Evolutionary conservation across 2,113 vertebrate species (phyloP).

Genomic region (Peromyscus leucopus): DNA sequence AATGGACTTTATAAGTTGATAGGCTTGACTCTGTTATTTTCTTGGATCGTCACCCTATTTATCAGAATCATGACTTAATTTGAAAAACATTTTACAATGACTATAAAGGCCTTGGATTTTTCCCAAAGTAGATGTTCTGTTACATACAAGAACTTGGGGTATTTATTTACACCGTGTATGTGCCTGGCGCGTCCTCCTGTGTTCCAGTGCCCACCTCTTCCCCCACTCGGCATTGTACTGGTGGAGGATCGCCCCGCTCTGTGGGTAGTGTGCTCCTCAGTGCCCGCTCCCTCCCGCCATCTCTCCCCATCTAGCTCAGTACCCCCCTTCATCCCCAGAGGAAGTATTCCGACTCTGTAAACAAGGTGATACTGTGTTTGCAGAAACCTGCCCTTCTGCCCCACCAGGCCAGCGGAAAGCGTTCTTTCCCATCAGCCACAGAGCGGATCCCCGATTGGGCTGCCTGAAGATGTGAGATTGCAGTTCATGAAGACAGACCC

Average conservation of each 20-base stretch:
- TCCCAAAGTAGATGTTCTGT: slow-evolving; percentile 13
- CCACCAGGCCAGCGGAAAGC: not conserved
- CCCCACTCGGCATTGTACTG: not conserved
- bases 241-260: slow-evolving; percentile 87
- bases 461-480: not conserved
- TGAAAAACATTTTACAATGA: slow-evolving; percentile 10
- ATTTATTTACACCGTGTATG: not conserved
- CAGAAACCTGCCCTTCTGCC: not conserved
- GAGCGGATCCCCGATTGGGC: not conserved
- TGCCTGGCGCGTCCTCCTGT: not conserved
- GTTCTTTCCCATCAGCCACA: not conserved
- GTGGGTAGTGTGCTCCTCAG: slow-evolving; percentile 88
- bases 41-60: not conserved
- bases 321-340: slow-evolving; percentile 90
- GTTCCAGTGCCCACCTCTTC: not conserved
- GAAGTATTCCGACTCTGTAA: slow-evolving; percentile 85
- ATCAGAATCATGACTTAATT: not conserved
- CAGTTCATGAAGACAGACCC: not conserved
- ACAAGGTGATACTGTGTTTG: fast-evolving
- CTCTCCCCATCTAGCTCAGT: slow-evolving; percentile 91
- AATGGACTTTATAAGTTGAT: not conserved
- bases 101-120: slow-evolving; percentile 46
- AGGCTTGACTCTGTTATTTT: not conserved
- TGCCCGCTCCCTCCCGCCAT: slow-evolving; percentile 89
- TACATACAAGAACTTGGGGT: not conserved